These are phyloP conservation scores for Cepphus grylle DNA, from an alignment of 2,113 vertebrate species.

Conservation along the genomic window DNA sequence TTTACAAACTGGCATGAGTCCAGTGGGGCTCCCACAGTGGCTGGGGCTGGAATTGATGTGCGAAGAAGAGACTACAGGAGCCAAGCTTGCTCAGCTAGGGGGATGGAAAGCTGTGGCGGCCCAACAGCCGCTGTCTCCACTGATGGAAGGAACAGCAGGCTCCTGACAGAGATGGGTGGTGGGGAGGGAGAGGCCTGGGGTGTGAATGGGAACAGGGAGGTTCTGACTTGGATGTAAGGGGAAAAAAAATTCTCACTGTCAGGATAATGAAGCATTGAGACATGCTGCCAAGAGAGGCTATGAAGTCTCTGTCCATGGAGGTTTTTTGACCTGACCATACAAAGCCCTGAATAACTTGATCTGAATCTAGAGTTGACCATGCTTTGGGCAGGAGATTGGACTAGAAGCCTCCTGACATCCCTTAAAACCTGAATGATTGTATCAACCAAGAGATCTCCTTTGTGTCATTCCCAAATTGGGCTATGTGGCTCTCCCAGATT, in stretches of 20 bases:
- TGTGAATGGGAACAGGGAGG: background rate
- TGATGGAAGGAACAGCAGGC: fast-evolving
- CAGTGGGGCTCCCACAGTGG: background rate
- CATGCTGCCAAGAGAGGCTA: background rate
- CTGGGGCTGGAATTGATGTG: background rate
- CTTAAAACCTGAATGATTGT: background rate
- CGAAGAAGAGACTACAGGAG: background rate
- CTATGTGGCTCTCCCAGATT: background rate
- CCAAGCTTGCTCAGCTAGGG: fast-evolving
- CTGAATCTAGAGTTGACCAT: background rate
- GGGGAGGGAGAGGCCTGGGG: background rate
- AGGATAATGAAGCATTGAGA: background rate
- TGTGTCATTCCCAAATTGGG: background rate
- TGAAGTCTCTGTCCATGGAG: background rate
- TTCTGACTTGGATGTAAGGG: background rate
- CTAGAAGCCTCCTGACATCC: background rate
- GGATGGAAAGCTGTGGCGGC: background rate
- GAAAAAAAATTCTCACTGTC: background rate
- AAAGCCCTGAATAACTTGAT: background rate
- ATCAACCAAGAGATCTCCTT: background rate
- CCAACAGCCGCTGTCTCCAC: background rate
- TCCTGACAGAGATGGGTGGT: background rate
- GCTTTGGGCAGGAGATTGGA: background rate
- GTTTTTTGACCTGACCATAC: background rate
- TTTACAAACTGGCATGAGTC: background rate